Evolutionary conservation across 1,140 invertebrate species (phyloP).

Genomic region (Epicauta chinensis): DNA sequence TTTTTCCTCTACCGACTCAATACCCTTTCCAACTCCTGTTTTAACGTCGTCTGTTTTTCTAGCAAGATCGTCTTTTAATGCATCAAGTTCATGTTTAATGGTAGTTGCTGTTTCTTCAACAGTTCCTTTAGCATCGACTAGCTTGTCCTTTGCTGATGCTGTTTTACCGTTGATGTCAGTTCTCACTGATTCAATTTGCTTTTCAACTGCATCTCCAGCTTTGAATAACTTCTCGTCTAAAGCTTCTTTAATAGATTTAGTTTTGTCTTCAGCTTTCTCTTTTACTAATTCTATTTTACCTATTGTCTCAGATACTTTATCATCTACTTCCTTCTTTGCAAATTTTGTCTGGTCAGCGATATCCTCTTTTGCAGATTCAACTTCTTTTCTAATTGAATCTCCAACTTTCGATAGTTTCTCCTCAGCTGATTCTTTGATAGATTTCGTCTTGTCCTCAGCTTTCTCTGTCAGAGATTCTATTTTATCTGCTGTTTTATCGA

Average conservation of each 20-base stretch:
- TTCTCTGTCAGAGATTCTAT: not conserved
- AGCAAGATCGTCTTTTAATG: not conserved
- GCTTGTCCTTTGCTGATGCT: conserved; percentile 16
- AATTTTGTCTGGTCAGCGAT: not conserved
- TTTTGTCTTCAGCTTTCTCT: not conserved
- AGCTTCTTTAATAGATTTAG: conserved; percentile 7
- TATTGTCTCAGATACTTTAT: not conserved
- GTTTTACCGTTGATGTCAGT: too few species aligned
- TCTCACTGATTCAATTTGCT: too few species aligned
- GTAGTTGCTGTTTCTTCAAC: conserved; percentile 8
- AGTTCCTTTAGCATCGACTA: conserved; percentile 21
- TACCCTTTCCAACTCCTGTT: too few species aligned
- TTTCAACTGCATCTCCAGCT: too few species aligned
- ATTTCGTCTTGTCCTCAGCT: not conserved
- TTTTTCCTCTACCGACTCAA: too few species aligned
- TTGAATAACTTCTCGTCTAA: not conserved
- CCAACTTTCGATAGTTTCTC: not conserved
- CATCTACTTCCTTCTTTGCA: conserved; percentile 1
- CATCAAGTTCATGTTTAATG: not conserved
- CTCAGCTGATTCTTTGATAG: not conserved
- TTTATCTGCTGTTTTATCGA: too few species aligned
- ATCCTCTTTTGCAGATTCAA: too few species aligned
- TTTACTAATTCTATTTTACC: too few species aligned
- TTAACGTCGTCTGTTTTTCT: too few species aligned
- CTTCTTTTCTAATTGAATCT: too few species aligned